Conservation (phyloP, 2,113 vertebrate genomes). For the Melanerpes aurifrons region DNA sequence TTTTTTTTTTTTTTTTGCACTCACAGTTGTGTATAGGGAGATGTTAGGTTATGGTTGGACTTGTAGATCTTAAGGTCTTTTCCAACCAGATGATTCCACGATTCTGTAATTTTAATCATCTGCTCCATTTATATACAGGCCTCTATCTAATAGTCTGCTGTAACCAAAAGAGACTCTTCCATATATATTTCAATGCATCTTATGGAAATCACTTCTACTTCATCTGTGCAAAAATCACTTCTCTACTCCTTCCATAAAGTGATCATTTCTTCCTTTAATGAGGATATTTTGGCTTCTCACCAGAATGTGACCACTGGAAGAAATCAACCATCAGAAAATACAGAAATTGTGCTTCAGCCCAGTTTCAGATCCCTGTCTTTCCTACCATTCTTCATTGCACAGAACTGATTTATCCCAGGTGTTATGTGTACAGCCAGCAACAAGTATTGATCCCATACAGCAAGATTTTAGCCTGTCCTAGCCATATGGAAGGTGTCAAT, state of each 20-base stretch:
- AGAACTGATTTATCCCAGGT: neutral
- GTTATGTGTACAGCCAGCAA: neutral
- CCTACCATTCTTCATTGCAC: neutral
- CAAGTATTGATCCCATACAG: neutral
- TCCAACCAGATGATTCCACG: too few species aligned
- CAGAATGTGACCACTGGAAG: neutral
- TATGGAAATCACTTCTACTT: neutral
- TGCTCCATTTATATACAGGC: neutral
- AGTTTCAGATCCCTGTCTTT: neutral
- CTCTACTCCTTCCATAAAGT: neutral
- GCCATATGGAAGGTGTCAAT: neutral
- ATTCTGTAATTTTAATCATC: neutral
- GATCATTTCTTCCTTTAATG: neutral
- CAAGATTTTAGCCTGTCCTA: neutral
- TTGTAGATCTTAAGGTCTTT: too few species aligned
- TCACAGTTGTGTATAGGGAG: neutral
- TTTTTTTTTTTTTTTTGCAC: neutral
- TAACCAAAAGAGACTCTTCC: neutral
- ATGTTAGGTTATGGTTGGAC: too few species aligned
- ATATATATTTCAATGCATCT: neutral
- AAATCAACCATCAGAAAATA: neutral
- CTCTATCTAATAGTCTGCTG: neutral
- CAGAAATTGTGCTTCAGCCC: neutral
- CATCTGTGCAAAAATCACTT: neutral
- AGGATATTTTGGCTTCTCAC: accelerated